Conservation (phyloP, 2,113 vertebrate species). For the Capreolus pygargus region DNA sequence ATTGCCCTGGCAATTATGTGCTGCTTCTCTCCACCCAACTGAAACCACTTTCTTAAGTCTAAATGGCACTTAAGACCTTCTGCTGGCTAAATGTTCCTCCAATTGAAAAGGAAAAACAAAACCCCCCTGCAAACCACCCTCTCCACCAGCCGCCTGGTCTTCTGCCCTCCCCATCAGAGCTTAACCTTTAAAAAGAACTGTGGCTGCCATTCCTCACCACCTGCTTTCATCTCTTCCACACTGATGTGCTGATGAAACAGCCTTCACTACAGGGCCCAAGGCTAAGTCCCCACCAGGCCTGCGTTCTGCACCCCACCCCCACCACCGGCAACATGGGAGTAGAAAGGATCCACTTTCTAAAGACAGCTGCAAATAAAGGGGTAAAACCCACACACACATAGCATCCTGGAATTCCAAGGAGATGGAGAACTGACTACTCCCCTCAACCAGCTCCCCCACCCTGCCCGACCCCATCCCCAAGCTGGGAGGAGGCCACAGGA, state of each 20-base stretch:
- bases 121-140: neutral
- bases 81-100: neutral
- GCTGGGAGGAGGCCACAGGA: neutral
- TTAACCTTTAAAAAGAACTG: neutral
- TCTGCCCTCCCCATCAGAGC: neutral
- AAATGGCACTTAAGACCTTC: neutral
- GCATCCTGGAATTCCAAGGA: neutral
- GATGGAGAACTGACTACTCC: neutral
- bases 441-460: neutral
- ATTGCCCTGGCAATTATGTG: neutral
- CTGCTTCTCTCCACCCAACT: neutral
- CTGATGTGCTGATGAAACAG: rapidly evolving
- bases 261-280: neutral
- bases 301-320: neutral
- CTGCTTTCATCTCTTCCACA: neutral
- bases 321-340: neutral
- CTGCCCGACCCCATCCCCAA: neutral
- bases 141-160: neutral
- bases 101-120: neutral
- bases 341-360: neutral
- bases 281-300: neutral
- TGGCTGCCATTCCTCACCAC: neutral
- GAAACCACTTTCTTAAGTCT: neutral
- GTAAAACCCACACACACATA: neutral
- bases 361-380: neutral